A percentile compares a stretch with the other conserved stretches of the same genome.
Evolutionary conservation across 2,797 vertebrate genomes (phyloP).

Genomic region (Tapirus indicus): DNA sequence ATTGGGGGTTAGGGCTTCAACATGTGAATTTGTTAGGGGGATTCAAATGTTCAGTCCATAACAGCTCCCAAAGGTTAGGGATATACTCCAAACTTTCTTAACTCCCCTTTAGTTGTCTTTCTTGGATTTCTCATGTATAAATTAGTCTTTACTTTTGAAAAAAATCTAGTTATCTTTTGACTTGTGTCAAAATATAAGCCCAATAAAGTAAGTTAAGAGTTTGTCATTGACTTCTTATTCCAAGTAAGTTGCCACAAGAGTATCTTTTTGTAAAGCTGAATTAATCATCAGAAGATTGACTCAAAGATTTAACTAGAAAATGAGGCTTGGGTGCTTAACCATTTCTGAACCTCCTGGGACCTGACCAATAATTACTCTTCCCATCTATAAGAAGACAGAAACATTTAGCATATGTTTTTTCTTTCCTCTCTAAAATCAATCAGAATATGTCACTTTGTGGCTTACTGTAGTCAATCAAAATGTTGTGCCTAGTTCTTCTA

Average conservation of each 20-base stretch:
- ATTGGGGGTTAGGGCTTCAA: background rate
- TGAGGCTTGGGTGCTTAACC: constrained; percentile 42
- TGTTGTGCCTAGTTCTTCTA: constrained; percentile 61
- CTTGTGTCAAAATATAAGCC: constrained; percentile 48
- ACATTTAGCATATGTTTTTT: constrained; percentile 65
- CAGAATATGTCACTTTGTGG: constrained; percentile 64
- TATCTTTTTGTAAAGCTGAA: constrained; percentile 56
- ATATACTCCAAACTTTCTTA: background rate
- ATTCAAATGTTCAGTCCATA: background rate
- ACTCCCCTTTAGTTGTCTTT: background rate
- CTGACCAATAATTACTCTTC: constrained; percentile 68
- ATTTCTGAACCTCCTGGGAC: constrained; percentile 39
- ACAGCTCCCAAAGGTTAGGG: background rate
- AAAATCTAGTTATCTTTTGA: constrained; percentile 25
- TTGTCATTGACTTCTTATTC: constrained; percentile 54
- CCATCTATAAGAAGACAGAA: constrained; percentile 60
- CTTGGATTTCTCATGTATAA: constrained; percentile 1
- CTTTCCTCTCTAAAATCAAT: constrained; percentile 71
- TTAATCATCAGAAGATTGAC: constrained; percentile 59
- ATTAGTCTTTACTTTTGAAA: constrained; percentile 1
- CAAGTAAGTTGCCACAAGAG: background rate
- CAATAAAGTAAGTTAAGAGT: constrained; percentile 24
- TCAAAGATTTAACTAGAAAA: constrained; percentile 65
- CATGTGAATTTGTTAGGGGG: background rate
- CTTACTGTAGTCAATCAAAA: constrained; percentile 76